These are phyloP conservation scores for Nannobrachium achirus DNA, from an alignment of 2,113 vertebrate species.

Conservation along the genomic window DNA sequence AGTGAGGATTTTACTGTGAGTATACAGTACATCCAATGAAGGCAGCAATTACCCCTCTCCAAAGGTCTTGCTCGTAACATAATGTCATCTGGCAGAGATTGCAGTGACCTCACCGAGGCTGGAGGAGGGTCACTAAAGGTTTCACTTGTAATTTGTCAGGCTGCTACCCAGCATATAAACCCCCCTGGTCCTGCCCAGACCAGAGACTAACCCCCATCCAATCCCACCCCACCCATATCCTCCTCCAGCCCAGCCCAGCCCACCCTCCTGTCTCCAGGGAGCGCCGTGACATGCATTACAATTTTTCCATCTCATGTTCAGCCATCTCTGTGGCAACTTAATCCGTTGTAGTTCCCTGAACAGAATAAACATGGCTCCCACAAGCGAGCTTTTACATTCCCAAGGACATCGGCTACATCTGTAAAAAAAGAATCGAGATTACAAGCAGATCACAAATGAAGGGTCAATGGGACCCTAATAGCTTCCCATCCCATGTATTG, in stretches of 20 bases:
- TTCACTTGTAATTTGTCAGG: not conserved
- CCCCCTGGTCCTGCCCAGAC: not conserved
- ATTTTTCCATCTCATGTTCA: slow-evolving; percentile 26
- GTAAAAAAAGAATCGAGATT: not conserved
- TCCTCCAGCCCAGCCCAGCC: not conserved
- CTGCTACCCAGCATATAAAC: slow-evolving; percentile 9
- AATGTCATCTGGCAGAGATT: slow-evolving; percentile 16
- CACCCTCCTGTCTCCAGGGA: slow-evolving; percentile 9
- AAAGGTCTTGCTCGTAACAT: slow-evolving; percentile 19
- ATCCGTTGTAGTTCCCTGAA: slow-evolving; percentile 26
- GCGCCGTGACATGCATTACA: slow-evolving; percentile 36
- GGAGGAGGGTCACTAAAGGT: slow-evolving; percentile 13
- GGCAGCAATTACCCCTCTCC: slow-evolving; percentile 25
- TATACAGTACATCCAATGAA: not conserved
- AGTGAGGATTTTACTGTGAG: too few relatives aligned
- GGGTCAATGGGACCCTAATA: slow-evolving; percentile 4
- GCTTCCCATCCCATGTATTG: not conserved
- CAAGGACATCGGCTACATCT: slow-evolving; percentile 16
- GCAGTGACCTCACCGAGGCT: slow-evolving; percentile 41
- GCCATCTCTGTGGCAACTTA: slow-evolving; percentile 26
- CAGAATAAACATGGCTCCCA: slow-evolving; percentile 12
- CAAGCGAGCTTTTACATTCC: not conserved
- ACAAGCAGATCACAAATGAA: slow-evolving; percentile 9
- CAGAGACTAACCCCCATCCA: not conserved
- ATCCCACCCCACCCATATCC: not conserved